Percentiles rank a stretch among this genome's conserved stretches.
Conservation (phyloP, 2,797 vertebrate species). For the Erpetoichthys calabaricus region DNA sequence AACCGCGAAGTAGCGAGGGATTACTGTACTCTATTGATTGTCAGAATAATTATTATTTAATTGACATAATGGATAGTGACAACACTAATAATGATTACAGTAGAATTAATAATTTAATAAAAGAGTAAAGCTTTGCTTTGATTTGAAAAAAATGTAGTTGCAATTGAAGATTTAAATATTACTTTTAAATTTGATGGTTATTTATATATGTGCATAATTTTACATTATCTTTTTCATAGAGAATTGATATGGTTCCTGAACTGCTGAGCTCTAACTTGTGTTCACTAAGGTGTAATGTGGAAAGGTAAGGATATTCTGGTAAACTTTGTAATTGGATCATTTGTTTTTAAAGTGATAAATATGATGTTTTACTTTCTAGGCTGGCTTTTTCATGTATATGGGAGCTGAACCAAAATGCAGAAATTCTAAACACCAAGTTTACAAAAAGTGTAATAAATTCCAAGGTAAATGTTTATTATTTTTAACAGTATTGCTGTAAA, state of each 20-base stretch:
- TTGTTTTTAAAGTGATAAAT: neutral
- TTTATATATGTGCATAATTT: neutral
- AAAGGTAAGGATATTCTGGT: constrained; percentile 57
- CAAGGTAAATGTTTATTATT: constrained; percentile 53
- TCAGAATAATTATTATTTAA: no score
- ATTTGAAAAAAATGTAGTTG: no score
- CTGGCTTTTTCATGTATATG: constrained; percentile 94
- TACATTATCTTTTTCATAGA: constrained; percentile 41
- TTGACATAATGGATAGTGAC: no score
- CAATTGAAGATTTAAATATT: no score
- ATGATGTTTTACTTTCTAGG: constrained; percentile 30
- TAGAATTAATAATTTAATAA: no score
- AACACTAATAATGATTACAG: no score
- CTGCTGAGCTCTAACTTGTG: constrained; percentile 93
- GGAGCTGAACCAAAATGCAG: constrained; percentile 78
- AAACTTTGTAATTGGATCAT: constrained; percentile 6
- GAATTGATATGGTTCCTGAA: constrained; percentile 97
- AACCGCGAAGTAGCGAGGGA: no score
- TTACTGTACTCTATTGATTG: no score
- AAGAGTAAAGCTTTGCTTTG: no score
- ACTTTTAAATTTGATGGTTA: no score
- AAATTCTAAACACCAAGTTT: constrained; percentile 78
- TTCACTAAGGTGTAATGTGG: constrained; percentile 78
- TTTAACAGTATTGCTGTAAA: neutral
- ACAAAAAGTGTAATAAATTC: constrained; percentile 93